Conservation (phyloP, 2,888 invertebrate genomes). For the Fissipunctia ypsillon region DNA sequence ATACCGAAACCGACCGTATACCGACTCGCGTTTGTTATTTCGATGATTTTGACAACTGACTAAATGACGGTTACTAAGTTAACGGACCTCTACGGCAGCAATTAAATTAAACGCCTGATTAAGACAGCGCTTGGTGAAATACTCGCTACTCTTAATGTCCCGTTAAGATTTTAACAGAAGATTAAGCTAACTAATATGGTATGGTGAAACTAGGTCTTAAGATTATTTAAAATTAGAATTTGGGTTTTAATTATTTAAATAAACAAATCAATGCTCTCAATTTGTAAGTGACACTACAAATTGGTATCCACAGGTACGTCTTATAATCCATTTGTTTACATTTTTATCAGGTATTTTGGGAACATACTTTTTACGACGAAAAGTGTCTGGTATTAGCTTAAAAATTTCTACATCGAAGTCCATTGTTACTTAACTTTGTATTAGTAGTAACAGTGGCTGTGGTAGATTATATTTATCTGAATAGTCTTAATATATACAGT, state of each 20-base stretch:
- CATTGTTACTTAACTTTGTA: conserved; percentile 76
- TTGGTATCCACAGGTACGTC: too few species aligned
- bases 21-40: too few species aligned
- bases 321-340: neutral
- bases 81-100: too few species aligned
- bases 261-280: neutral
- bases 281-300: neutral
- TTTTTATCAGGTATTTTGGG: neutral
- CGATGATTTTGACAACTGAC: too few species aligned
- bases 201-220: too few species aligned
- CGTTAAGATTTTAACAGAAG: too few species aligned
- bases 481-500: conserved; percentile 39
- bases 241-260: neutral
- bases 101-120: too few species aligned
- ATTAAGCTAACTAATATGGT: too few species aligned
- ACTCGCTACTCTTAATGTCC: too few species aligned
- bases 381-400: conserved; percentile 39
- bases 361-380: conserved; percentile 16
- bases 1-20: too few species aligned
- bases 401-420: conserved; percentile 66
- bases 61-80: too few species aligned
- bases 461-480: conserved; percentile 63
- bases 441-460: conserved; percentile 78
- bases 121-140: too few species aligned
- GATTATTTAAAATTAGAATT: neutral